These are phyloP conservation scores for Cantharis flavilabris DNA, from an alignment of 2,888 invertebrate genomes.

Conservation along the genomic window DNA sequence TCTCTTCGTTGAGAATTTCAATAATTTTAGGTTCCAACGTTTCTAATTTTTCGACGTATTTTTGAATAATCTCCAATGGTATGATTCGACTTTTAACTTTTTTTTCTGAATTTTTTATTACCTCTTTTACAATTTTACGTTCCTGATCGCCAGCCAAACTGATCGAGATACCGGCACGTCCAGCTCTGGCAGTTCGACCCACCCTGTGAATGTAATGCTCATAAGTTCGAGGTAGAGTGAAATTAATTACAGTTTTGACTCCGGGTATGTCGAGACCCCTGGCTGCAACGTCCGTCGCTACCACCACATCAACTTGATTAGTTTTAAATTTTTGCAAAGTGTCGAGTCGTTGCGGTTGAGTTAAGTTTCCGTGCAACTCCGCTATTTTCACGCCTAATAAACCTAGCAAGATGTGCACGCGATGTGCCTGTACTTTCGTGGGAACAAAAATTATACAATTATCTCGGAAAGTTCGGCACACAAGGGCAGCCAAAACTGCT, in stretches of 20 bases:
- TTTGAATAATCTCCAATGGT: constrained; percentile 86
- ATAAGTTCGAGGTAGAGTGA: constrained; percentile 90
- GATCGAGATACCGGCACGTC: constrained; percentile 90
- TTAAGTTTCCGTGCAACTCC: constrained; percentile 94
- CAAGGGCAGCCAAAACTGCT: constrained; percentile 80
- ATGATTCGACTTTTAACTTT: constrained; percentile 88
- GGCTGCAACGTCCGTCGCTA: constrained; percentile 95
- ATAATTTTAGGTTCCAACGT: constrained; percentile 81
- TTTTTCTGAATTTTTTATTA: constrained; percentile 82
- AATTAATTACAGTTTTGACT: constrained; percentile 96
- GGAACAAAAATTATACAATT: constrained; percentile 95
- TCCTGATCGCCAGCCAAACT: constrained; percentile 94
- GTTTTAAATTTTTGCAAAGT: constrained; percentile 87
- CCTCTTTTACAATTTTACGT: constrained; percentile 86
- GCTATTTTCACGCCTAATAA: constrained; percentile 76
- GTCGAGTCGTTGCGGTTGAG: constrained; percentile 93
- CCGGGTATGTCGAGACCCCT: constrained; percentile 93
- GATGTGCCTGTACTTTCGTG: constrained; percentile 94
- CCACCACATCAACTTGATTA: constrained; percentile 75
- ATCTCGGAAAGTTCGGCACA: constrained; percentile 87
- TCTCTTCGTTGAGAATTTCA: constrained; percentile 82
- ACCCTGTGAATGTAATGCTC: constrained; percentile 98
- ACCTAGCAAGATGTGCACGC: constrained; percentile 89
- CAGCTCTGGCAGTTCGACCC: constrained; percentile 95
- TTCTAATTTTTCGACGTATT: constrained; percentile 77